Percentiles rank a stretch among this genome's conserved stretches.
Conservation (phyloP, 1,140 invertebrate species). For the Acromyrmex heyeri region DNA sequence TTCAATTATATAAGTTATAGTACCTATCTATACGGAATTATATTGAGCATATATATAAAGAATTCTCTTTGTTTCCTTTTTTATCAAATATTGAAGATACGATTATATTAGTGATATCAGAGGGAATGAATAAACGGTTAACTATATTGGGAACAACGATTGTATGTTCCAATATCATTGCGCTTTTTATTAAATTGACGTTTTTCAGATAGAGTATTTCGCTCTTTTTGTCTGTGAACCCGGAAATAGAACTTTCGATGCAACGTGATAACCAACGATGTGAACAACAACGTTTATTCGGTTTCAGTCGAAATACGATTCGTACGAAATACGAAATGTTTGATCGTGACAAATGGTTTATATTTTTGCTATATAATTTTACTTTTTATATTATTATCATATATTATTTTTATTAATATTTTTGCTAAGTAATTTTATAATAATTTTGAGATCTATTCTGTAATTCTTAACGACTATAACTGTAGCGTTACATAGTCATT, state of each 20-base stretch:
- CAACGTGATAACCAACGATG: not conserved
- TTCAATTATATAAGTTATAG: not conserved
- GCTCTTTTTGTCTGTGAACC: not conserved
- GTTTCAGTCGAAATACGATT: not conserved
- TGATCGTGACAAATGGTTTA: not conserved
- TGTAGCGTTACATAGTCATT: too few relatives aligned
- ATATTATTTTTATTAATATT: constrained; percentile 1
- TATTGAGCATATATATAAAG: not conserved
- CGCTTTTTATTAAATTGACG: constrained; percentile 2
- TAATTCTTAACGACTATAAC: too few relatives aligned
- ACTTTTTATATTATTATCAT: not conserved
- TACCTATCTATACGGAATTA: not conserved
- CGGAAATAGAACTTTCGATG: constrained; percentile 28
- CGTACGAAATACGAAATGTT: not conserved
- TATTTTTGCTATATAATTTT: not conserved
- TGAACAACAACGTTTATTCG: constrained; percentile 15
- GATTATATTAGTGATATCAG: not conserved
- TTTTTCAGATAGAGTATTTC: constrained; percentile 18
- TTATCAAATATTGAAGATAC: not conserved
- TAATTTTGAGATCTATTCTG: not conserved
- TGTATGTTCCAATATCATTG: constrained; percentile 22
- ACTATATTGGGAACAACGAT: constrained; percentile 1
- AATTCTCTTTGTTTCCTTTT: not conserved
- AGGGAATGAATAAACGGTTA: constrained; percentile 3
- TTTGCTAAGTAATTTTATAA: not conserved